Conservation (phyloP, 2,797 vertebrate species). For the Ctenopoma multispine region DNA sequence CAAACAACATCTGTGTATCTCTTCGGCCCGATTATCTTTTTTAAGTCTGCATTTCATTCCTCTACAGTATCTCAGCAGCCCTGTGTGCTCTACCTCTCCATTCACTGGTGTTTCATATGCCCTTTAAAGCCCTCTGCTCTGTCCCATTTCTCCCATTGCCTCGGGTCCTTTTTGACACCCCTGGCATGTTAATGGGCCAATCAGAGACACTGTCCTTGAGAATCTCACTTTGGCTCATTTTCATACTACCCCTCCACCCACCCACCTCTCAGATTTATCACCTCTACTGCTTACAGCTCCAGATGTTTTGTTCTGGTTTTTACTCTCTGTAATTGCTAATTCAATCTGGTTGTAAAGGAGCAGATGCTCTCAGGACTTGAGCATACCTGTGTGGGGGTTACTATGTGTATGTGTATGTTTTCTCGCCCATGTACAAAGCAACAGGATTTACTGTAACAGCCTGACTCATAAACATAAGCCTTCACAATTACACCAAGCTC, state of each 20-base stretch:
- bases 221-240: conserved; percentile 84
- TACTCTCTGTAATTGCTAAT: conserved; percentile 87
- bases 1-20: conserved; percentile 42
- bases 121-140: conserved; percentile 79
- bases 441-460: conserved; percentile 74
- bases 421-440: conserved; percentile 62
- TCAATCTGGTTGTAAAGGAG: conserved; percentile 85
- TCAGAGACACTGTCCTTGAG: conserved; percentile 83
- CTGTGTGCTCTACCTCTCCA: conserved; percentile 72
- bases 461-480: conserved; percentile 77
- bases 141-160: conserved; percentile 82
- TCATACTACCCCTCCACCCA: conserved; percentile 64
- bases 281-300: conserved; percentile 84
- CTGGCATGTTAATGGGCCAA: conserved; percentile 81
- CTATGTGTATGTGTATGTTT: conserved; percentile 27
- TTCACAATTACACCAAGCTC: conserved; percentile 66
- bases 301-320: conserved; percentile 85
- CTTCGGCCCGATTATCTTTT: conserved; percentile 36
- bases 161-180: conserved; percentile 79
- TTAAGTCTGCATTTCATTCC: conserved; percentile 34
- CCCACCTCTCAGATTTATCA: conserved; percentile 78
- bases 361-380: conserved; percentile 81
- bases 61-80: conserved; percentile 63
- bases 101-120: conserved; percentile 64
- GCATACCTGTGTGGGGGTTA: conserved; percentile 74